Percentiles rank a stretch among this genome's conserved stretches.
Conservation (phyloP, 2,888 invertebrate genomes). For the Eumacrocentrus americanus region DNA sequence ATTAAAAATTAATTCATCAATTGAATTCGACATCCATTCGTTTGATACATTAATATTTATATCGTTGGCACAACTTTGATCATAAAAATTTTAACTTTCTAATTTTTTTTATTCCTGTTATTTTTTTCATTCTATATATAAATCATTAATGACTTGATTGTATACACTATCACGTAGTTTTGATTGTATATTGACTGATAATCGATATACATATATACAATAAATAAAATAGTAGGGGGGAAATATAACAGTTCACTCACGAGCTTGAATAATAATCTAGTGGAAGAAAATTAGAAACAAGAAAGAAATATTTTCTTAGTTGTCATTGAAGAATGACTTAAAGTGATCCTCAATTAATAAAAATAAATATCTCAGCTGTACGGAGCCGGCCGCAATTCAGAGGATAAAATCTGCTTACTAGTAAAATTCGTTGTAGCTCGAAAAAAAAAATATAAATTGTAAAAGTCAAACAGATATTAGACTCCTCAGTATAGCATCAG, state of each 20-base stretch:
- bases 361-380: slow-evolving; percentile 13
- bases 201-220: not conserved
- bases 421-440: not conserved
- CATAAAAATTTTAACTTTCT: not conserved
- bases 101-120: no score
- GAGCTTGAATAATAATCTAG: no score
- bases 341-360: not conserved
- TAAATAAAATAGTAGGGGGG: no score
- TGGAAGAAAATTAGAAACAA: no score
- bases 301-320: no score
- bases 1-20: not conserved
- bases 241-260: no score
- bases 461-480: not conserved
- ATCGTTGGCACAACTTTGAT: slow-evolving; percentile 8
- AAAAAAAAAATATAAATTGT: not conserved
- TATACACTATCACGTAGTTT: not conserved
- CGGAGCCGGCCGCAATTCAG: slow-evolving; percentile 10
- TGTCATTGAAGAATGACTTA: no score
- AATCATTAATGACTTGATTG: not conserved
- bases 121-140: not conserved
- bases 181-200: not conserved
- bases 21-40: not conserved
- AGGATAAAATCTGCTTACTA: no score
- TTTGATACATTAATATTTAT: not conserved
- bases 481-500: slow-evolving; percentile 16